These are phyloP conservation scores for Cyrtorhinus lividipennis DNA, from an alignment of 1,140 invertebrate genomes.

Conservation along the genomic window DNA sequence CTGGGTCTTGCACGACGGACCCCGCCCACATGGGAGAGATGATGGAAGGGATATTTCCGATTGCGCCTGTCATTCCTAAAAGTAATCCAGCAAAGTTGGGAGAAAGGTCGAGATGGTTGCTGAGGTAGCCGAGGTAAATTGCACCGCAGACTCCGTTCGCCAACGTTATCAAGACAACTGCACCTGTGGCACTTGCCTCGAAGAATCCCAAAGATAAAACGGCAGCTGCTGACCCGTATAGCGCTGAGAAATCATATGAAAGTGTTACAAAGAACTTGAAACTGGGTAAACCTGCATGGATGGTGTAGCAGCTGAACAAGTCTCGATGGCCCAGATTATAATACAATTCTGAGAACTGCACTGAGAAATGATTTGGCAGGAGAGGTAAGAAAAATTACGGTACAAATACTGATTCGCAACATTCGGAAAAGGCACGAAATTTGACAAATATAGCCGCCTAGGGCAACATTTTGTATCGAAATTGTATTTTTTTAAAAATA, in stretches of 20 bases:
- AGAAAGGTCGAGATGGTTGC: slow-evolving; percentile 59
- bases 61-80: slow-evolving; percentile 62
- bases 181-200: slow-evolving; percentile 43
- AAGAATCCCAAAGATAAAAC: slow-evolving; percentile 31
- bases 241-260: slow-evolving; percentile 13
- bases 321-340: too few relatives aligned
- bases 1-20: slow-evolving; percentile 31
- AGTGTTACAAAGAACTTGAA: background rate
- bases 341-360: too few relatives aligned
- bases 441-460: too few relatives aligned
- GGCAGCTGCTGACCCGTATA: slow-evolving; percentile 31
- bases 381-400: too few relatives aligned
- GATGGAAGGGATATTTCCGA: slow-evolving; percentile 54
- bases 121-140: slow-evolving; percentile 35
- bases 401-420: too few relatives aligned
- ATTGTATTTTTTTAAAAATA: too few relatives aligned
- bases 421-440: too few relatives aligned
- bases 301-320: too few relatives aligned
- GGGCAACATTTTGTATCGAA: too few relatives aligned
- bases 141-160: slow-evolving; percentile 43
- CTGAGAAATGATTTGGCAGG: too few relatives aligned
- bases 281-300: too few relatives aligned
- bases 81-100: slow-evolving; percentile 52
- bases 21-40: slow-evolving; percentile 45
- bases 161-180: slow-evolving; percentile 32